Conservation (phyloP, 2,113 vertebrate genomes). For the Scalopus aquaticus region DNA sequence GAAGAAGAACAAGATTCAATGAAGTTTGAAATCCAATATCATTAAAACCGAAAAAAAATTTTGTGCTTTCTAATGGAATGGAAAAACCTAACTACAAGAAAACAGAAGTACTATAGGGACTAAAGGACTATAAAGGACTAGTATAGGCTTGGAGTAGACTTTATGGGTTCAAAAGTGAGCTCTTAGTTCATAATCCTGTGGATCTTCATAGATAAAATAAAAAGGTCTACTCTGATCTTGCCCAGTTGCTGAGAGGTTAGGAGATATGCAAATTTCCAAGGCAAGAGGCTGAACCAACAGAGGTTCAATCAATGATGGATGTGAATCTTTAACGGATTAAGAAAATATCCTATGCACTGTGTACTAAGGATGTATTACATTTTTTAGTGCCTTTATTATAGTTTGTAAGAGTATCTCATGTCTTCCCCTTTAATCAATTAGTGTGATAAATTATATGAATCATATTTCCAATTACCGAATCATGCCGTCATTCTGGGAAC, state of each 20-base stretch:
- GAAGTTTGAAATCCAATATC: not conserved
- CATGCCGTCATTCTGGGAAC: not conserved
- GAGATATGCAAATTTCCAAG: not conserved
- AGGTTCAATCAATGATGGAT: not conserved
- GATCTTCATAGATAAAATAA: not conserved
- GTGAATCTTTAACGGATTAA: not conserved
- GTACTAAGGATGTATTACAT: not conserved
- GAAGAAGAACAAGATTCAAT: not conserved
- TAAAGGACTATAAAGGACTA: not conserved
- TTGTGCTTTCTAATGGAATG: not conserved
- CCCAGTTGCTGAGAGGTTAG: not conserved
- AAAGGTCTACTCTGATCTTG: not conserved
- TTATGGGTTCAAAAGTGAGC: not conserved
- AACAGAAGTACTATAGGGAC: not conserved
- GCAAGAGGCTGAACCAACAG: not conserved
- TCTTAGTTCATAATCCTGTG: not conserved
- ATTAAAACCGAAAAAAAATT: not conserved
- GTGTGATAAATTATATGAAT: not conserved
- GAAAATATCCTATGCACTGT: too few species aligned
- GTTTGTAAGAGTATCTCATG: not conserved
- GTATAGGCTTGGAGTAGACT: not conserved
- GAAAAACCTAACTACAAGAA: not conserved
- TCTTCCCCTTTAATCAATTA: slow-evolving; percentile 19
- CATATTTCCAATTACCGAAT: slow-evolving; percentile 29
- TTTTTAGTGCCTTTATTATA: not conserved